phyloP scores from a whole-genome alignment of 1,140 invertebrate genomes.

The Thaumatotibia leucotreta region DNA sequence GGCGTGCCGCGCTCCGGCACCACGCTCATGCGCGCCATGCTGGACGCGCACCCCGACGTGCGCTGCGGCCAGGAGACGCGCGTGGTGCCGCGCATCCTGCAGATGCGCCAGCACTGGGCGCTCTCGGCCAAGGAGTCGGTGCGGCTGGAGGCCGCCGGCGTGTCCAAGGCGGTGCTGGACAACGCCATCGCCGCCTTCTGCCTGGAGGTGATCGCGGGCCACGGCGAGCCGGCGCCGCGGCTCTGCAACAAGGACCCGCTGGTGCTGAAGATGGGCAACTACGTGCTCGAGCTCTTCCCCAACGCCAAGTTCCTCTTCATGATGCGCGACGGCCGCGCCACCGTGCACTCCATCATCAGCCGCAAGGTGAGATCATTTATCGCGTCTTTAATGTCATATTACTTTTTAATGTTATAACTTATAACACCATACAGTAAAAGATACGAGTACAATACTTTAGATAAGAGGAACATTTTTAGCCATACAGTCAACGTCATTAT shows the following conservation, averaged over 20 bases:
- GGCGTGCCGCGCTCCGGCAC: constrained; percentile 98
- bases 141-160: constrained; percentile 94
- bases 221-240: constrained; percentile 94
- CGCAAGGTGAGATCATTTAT: constrained; percentile 83
- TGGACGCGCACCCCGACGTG: constrained; percentile 98
- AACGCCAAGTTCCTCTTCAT: constrained; percentile 98
- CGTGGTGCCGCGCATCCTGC: constrained; percentile 95
- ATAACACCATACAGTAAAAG: no score
- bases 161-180: constrained; percentile 94
- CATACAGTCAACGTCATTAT: no score
- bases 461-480: no score
- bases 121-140: constrained; percentile 94
- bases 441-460: no score
- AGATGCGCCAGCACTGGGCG: constrained; percentile 94
- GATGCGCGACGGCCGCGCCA: constrained; percentile 97
- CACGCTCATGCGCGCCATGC: constrained; percentile 97
- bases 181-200: constrained; percentile 97
- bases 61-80: constrained; percentile 98
- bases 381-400: neutral
- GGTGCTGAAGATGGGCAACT: constrained; percentile 95
- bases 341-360: constrained; percentile 98
- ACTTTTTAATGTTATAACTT: no score
- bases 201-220: constrained; percentile 95
- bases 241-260: constrained; percentile 99
- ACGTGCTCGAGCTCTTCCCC: constrained; percentile 86